Evolutionary conservation across 2,888 invertebrate species (phyloP).

Genomic region (Neoaliturus tenellus): DNA sequence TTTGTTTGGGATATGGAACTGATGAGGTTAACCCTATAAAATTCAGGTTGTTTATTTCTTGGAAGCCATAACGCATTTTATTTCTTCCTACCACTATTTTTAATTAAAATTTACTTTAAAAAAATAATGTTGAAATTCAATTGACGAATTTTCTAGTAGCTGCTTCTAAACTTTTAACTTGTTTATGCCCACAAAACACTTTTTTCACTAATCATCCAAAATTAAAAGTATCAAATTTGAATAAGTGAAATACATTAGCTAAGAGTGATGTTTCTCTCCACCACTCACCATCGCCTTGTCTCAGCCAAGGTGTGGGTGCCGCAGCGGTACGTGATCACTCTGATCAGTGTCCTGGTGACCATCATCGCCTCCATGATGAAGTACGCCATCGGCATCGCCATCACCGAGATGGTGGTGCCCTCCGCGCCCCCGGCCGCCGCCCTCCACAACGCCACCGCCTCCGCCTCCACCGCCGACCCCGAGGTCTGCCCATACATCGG

Average conservation of each 20-base stretch:
- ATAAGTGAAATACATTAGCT: not conserved
- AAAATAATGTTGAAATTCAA: no score
- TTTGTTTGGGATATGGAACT: no score
- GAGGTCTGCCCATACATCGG: slow-evolving; percentile 72
- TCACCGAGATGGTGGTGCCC: slow-evolving; percentile 72
- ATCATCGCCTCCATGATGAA: slow-evolving; percentile 72
- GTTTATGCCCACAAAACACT: no score
- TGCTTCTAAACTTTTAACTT: no score
- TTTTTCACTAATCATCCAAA: no score
- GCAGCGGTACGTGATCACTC: slow-evolving; percentile 62
- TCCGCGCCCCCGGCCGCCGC: slow-evolving; percentile 69
- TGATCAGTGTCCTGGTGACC: slow-evolving; percentile 71
- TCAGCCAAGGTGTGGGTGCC: slow-evolving; percentile 46
- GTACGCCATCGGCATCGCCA: slow-evolving; percentile 71
- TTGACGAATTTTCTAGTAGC: no score
- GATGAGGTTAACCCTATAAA: no score
- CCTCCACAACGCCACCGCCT: not conserved
- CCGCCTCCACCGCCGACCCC: slow-evolving; percentile 71
- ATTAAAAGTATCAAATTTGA: not conserved
- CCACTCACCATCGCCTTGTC: not conserved
- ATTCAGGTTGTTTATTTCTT: no score
- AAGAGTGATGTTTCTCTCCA: not conserved
- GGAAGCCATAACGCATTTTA: no score
- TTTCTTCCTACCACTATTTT: no score
- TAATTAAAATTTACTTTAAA: no score